phyloP scores from a whole-genome alignment of 2,113 vertebrate species.

The Calonectris borealis region DNA sequence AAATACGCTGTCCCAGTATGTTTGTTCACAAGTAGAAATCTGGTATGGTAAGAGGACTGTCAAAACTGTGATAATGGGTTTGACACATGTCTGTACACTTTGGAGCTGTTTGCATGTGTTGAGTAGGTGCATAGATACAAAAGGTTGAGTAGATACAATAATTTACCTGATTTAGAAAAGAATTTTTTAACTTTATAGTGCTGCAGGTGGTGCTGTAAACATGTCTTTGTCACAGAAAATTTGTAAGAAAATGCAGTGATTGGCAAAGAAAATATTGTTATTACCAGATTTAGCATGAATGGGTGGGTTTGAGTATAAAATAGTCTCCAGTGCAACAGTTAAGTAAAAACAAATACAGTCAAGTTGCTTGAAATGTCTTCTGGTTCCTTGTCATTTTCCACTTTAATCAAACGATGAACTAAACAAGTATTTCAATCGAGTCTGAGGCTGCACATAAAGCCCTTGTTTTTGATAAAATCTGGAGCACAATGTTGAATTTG shows the following conservation, averaged over 20 bases:
- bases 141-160: not conserved
- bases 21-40: not conserved
- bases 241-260: not conserved
- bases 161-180: not conserved
- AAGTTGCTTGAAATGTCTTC: conserved; percentile 3
- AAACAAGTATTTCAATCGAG: not conserved
- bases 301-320: not conserved
- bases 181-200: not conserved
- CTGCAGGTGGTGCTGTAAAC: not conserved
- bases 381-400: conserved; percentile 18
- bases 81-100: not conserved
- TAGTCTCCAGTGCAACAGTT: not conserved
- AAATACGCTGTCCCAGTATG: not conserved
- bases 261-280: conserved; percentile 12
- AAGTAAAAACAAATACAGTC: conserved; percentile 34
- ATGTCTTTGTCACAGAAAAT: not conserved
- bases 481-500: not conserved
- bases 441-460: not conserved
- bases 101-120: not conserved
- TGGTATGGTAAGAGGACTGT: not conserved
- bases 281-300: conserved; percentile 21
- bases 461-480: conserved; percentile 6
- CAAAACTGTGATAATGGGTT: not conserved
- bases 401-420: conserved; percentile 15
- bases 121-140: not conserved